A percentile compares a stretch with the other conserved stretches of the same genome.
phyloP scores from a whole-genome alignment of 2,113 vertebrate genomes.

The Acanthisitta chloris region DNA sequence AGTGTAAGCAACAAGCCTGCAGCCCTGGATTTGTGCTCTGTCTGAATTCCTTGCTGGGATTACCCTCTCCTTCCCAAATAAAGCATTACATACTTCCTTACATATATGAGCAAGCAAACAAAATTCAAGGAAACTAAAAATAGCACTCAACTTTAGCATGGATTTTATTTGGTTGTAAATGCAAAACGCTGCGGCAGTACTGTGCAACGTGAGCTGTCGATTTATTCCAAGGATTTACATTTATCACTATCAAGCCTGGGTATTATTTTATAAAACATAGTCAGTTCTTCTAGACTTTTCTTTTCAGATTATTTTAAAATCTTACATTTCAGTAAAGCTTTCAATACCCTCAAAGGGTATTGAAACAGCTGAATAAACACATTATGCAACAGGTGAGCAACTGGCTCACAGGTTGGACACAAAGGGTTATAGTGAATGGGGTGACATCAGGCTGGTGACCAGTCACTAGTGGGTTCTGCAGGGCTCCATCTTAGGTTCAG shows the following conservation, averaged over 20 bases:
- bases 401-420: background rate
- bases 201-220: background rate
- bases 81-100: background rate
- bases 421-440: background rate
- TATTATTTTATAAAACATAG: background rate
- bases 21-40: background rate
- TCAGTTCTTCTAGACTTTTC: background rate
- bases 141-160: background rate
- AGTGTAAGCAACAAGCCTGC: background rate
- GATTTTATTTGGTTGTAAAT: background rate
- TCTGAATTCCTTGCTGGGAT: background rate
- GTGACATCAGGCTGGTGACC: background rate
- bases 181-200: rapidly evolving
- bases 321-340: background rate
- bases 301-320: background rate
- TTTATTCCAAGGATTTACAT: background rate
- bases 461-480: background rate
- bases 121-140: background rate
- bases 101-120: background rate
- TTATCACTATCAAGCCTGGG: background rate
- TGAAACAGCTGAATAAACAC: background rate
- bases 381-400: background rate
- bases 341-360: background rate
- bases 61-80: background rate
- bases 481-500: background rate